phyloP scores from a whole-genome alignment of 2,113 vertebrate species.

The Engraulis encrasicolus region DNA sequence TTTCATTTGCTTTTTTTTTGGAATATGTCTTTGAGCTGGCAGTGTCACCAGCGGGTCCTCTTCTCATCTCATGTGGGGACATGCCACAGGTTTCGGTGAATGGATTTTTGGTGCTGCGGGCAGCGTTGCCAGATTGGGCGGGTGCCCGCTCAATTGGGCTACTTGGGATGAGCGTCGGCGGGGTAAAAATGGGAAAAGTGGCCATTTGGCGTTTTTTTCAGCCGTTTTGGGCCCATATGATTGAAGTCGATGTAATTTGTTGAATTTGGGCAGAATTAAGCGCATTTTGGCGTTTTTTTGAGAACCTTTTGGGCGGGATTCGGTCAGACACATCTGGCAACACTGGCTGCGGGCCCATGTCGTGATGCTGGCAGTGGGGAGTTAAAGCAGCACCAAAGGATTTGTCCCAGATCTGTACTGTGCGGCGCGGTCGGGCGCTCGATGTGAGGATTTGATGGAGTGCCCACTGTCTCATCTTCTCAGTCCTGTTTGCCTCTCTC shows the following conservation, averaged over 20 bases:
- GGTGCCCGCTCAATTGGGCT: too few relatives aligned
- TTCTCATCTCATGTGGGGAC: neutral
- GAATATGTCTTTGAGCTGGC: neutral
- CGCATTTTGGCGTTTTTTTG: too few relatives aligned
- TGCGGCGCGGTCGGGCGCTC: too few relatives aligned
- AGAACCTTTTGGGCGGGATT: too few relatives aligned
- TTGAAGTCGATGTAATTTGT: too few relatives aligned
- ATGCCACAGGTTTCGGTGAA: neutral
- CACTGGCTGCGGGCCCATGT: constrained; percentile 25
- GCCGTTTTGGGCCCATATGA: too few relatives aligned
- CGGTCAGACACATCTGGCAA: too few relatives aligned
- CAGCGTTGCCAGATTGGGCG: too few relatives aligned
- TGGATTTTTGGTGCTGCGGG: neutral
- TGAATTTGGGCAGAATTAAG: too few relatives aligned
- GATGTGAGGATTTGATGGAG: constrained; percentile 43
- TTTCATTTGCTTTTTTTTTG: neutral
- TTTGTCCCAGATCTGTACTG: constrained; percentile 44
- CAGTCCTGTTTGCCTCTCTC: constrained; percentile 33
- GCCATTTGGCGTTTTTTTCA: too few relatives aligned
- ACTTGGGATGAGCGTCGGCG: too few relatives aligned
- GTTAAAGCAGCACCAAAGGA: constrained; percentile 34
- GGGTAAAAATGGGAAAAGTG: too few relatives aligned
- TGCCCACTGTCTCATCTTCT: constrained; percentile 33
- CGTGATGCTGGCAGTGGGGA: constrained; percentile 30
- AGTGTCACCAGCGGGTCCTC: neutral